Evolutionary conservation across 2,888 invertebrate genomes (phyloP).

Genomic region (Eupithecia inturbata): DNA sequence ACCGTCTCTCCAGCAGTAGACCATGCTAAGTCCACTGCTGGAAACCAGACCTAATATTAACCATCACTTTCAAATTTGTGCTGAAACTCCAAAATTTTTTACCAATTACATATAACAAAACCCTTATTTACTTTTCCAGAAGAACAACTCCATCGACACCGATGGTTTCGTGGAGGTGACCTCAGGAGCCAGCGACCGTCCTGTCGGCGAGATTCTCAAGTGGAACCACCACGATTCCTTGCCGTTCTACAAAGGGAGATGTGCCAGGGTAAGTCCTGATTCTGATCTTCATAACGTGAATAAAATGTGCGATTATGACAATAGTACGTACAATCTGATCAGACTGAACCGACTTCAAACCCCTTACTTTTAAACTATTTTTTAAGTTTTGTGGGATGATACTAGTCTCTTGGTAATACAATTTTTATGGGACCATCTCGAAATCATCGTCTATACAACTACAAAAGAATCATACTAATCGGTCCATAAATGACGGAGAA

Average conservation of each 20-base stretch:
- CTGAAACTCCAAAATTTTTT: not conserved
- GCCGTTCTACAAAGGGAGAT: conserved; percentile 73
- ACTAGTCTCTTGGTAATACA: too few species aligned
- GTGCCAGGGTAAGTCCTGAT: conserved; percentile 60
- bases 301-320: too few species aligned
- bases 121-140: conserved; percentile 75
- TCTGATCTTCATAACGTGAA: not conserved
- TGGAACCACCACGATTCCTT: conserved; percentile 89
- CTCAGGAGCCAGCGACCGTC: conserved; percentile 85
- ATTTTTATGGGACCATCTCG: too few species aligned
- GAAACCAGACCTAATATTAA: not conserved
- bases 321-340: too few species aligned
- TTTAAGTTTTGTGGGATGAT: too few species aligned
- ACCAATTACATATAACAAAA: not conserved
- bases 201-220: conserved; percentile 87
- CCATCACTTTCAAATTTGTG: not conserved
- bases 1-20: too few species aligned
- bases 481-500: too few species aligned
- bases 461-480: too few species aligned
- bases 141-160: conserved; percentile 89
- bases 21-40: too few species aligned
- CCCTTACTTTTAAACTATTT: too few species aligned
- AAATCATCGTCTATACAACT: too few species aligned
- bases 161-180: conserved; percentile 91
- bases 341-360: too few species aligned